Percentiles rank a stretch among this genome's conserved stretches.
Conservation (phyloP, 2,888 invertebrate species). For the Incurvaria masculella region DNA sequence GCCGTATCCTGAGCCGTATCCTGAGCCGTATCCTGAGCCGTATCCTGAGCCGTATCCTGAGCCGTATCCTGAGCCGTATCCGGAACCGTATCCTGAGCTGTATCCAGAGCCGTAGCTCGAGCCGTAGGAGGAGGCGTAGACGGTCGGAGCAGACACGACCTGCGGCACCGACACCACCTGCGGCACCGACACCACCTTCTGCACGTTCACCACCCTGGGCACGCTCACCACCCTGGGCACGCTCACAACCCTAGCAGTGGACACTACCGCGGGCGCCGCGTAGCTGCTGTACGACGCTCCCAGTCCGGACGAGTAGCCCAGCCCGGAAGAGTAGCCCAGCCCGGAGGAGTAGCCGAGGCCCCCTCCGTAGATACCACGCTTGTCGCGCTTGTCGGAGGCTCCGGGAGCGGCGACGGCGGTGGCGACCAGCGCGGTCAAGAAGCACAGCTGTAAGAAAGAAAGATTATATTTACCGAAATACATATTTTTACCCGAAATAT, state of each 20-base stretch:
- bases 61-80: too few species aligned
- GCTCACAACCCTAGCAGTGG: conserved; percentile 22
- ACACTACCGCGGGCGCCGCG: background rate
- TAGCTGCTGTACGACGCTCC: background rate
- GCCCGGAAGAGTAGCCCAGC: background rate
- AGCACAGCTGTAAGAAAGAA: conserved; percentile 19
- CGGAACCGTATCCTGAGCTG: too few species aligned
- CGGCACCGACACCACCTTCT: background rate
- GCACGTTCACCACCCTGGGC: background rate
- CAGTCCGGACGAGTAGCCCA: background rate
- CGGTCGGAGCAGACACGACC: background rate
- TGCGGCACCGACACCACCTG: conserved; percentile 7
- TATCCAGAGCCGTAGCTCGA: conserved; percentile 19
- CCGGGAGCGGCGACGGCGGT: conserved; percentile 20
- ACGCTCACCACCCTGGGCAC: conserved; percentile 17
- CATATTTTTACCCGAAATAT: too few species aligned
- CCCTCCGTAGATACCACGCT: conserved; percentile 31
- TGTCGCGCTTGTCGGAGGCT: conserved; percentile 24
- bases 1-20: too few species aligned
- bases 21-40: too few species aligned
- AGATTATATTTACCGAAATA: too few species aligned
- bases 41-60: too few species aligned
- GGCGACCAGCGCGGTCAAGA: conserved; percentile 22
- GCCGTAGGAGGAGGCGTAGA: conserved; percentile 13
- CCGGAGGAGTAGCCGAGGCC: background rate